These are phyloP conservation scores for Isurus oxyrinchus DNA, from an alignment of 2,113 vertebrate species.

Conservation along the genomic window DNA sequence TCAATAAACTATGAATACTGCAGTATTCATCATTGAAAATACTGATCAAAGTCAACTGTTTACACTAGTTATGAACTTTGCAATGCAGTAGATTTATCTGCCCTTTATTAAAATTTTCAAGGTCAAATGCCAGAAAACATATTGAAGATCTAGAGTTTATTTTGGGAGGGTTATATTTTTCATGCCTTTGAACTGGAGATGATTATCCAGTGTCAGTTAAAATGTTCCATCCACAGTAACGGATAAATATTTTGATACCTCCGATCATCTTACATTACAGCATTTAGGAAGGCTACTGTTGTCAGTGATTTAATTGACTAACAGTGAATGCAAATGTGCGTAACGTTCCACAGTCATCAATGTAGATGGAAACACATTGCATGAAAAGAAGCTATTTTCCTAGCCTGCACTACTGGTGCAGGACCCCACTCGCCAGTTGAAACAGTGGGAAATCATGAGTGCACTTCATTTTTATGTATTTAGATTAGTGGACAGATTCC, in stretches of 20 bases:
- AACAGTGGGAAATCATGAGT: not conserved
- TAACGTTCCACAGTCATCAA: not conserved
- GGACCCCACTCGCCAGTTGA: not conserved
- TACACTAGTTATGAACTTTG: not conserved
- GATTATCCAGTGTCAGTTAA: conserved; percentile 2
- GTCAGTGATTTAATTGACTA: conserved; percentile 2
- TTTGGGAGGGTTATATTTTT: conserved; percentile 30
- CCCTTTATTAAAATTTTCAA: not conserved
- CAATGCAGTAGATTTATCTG: not conserved
- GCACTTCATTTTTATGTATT: not conserved
- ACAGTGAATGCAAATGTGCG: not conserved
- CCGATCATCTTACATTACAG: not conserved
- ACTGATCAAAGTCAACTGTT: not conserved
- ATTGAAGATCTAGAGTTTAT: not conserved
- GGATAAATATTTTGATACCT: conserved; percentile 26
- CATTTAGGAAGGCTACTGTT: conserved; percentile 7
- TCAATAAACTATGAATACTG: not conserved
- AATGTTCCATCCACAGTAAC: not conserved
- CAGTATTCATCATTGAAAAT: not conserved
- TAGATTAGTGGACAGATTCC: not conserved
- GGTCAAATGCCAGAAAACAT: conserved; percentile 8
- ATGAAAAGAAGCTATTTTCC: not conserved
- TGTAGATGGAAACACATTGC: not conserved
- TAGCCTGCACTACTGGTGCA: not conserved
- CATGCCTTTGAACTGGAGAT: conserved; percentile 11